Evolutionary conservation across 2,797 vertebrate species (phyloP).

Genomic region (Octomys mimax): DNA sequence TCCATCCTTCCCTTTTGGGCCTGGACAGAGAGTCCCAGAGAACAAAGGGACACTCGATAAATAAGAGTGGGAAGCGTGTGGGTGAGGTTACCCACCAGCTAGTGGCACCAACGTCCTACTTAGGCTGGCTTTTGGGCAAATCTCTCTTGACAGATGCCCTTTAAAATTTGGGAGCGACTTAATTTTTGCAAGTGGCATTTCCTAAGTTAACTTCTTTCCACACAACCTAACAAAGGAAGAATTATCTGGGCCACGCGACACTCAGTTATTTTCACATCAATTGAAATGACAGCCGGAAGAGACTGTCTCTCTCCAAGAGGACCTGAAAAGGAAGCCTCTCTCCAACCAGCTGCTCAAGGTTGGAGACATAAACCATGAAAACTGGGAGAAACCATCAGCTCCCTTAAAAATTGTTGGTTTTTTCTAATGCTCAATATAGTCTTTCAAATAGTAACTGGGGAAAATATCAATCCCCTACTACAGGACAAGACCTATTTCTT

Average conservation of each 20-base stretch:
- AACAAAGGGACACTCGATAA: background rate
- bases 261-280: background rate
- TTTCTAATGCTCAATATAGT: background rate
- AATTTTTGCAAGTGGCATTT: conserved; percentile 1
- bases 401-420: background rate
- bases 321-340: background rate
- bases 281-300: background rate
- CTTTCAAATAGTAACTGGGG: background rate
- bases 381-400: background rate
- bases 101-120: background rate
- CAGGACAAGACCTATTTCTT: background rate
- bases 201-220: conserved; percentile 50
- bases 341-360: background rate
- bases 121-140: background rate
- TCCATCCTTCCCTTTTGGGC: background rate
- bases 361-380: background rate
- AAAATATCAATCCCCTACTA: background rate
- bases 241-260: background rate
- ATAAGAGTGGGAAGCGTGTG: background rate
- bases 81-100: too few relatives aligned
- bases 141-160: background rate
- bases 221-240: background rate
- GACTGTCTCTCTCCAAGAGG: background rate
- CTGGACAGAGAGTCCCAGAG: background rate
- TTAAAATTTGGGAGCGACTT: background rate